Percentiles rank a stretch among this genome's conserved stretches.
Conservation (phyloP, 2,888 invertebrate genomes). For the Smittia aterrima region DNA sequence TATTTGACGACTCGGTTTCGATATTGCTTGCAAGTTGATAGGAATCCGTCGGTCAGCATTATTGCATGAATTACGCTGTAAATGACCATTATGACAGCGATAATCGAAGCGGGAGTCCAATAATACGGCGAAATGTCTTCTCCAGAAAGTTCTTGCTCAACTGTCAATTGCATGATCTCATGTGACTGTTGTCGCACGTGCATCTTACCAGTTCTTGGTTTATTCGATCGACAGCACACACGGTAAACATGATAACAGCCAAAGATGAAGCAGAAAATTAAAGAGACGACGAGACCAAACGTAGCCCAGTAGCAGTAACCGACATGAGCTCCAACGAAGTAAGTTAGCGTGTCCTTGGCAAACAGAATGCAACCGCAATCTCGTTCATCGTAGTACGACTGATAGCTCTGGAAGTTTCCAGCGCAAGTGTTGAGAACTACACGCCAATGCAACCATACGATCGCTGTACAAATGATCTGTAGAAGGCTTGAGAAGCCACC, state of each 20-base stretch:
- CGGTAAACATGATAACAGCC: slow-evolving; percentile 68
- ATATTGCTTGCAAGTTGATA: slow-evolving; percentile 74
- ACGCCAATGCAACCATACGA: slow-evolving; percentile 69
- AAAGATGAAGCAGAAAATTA: slow-evolving; percentile 64
- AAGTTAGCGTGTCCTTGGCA: slow-evolving; percentile 61
- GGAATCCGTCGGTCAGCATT: slow-evolving; percentile 70
- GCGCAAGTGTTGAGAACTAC: slow-evolving; percentile 64
- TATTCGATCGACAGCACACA: slow-evolving; percentile 62
- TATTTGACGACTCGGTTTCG: slow-evolving; percentile 64
- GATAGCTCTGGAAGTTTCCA: slow-evolving; percentile 46
- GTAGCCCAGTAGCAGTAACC: slow-evolving; percentile 67
- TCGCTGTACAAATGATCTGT: slow-evolving; percentile 51
- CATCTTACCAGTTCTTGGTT: slow-evolving; percentile 51
- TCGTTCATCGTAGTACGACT: slow-evolving; percentile 54
- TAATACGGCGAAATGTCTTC: slow-evolving; percentile 64
- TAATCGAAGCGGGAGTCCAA: slow-evolving; percentile 66
- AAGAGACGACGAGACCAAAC: slow-evolving; percentile 63
- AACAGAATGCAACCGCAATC: slow-evolving; percentile 70
- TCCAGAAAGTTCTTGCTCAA: slow-evolving; percentile 60
- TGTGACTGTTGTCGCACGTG: slow-evolving; percentile 59
- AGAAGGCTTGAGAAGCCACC: neutral
- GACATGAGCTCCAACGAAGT: slow-evolving; percentile 61
- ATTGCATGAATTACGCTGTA: slow-evolving; percentile 68
- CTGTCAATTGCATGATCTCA: slow-evolving; percentile 64
- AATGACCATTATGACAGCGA: slow-evolving; percentile 63